Base-by-base conservation (phyloP, 2,797 vertebrate species). In the Rhabdomys pumilio region DNA sequence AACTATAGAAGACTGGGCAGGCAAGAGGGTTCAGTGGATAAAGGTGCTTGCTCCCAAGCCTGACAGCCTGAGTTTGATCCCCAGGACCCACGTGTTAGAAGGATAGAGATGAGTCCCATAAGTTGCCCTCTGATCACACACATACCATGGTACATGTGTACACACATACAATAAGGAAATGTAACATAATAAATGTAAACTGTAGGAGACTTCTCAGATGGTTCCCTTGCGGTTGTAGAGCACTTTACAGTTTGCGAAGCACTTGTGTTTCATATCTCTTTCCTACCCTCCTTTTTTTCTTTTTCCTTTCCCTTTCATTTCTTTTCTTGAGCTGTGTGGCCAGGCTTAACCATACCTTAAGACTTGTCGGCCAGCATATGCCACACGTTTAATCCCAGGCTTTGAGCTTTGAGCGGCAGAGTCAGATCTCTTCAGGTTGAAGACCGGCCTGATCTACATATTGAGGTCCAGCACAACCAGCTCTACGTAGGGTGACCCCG, bases 211-310 rank as follows among this genome's bases (percentile, higher is more conserved):
- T 87, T 93, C 44, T 34, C 38, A 76, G 44, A n/a, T 15, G 34
- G 57, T 84, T 61, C 34, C 87, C 72, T 61, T 47, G 41, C 0
- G 14, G 61, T 34, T 24, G 44, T 3, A 26, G 41, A 76, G 41
- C 12, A 34, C 44, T 72, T 93, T 67, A 89, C 13, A 79, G 75
- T 85, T 94, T 93, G 69, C 31, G 86, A 89, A 86, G 61, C 65
- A 59, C 83, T 97, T 97, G 89, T 47, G 81, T 90, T 84, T 91
- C 3, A 26, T 72, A 73, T 14, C 67, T 34, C 29, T 67, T 85
- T 13, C 87, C 41, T 34, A 9, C 26, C 26, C n/a, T 12, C 24
- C 11, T n/a, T 31, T 20, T 22, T 15, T n/a, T 5, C 14, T 26
- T 22, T 38, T 20, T 77, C 0, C 31, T 26, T 41, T 87, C 31